Percentiles rank a stretch among this genome's conserved stretches.
Evolutionary conservation across 64 coral and sea anemone genomes (phyloP).

Genomic region (Porites lutea): DNA sequence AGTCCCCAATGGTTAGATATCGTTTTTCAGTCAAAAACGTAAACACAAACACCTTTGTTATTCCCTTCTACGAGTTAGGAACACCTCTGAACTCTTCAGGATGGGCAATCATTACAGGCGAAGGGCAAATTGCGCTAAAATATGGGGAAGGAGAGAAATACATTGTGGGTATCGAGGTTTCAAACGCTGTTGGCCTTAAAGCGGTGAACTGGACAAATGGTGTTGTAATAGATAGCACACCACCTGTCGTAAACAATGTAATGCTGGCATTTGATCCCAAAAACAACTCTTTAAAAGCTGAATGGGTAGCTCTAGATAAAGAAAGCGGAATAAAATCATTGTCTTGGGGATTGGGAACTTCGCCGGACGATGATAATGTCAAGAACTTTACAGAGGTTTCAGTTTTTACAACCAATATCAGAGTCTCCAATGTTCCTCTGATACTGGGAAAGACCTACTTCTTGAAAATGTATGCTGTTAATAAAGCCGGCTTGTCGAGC

Average conservation of each 20-base stretch:
- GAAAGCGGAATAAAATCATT: slow-evolving; percentile 75
- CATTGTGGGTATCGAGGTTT: slow-evolving; percentile 75
- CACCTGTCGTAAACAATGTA: slow-evolving; percentile 75
- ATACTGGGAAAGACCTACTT: slow-evolving; percentile 85
- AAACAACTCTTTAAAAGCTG: slow-evolving; percentile 55
- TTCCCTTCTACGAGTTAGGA: slow-evolving; percentile 79
- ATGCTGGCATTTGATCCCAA: slow-evolving; percentile 71
- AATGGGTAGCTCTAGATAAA: slow-evolving; percentile 74
- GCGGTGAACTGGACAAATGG: slow-evolving; percentile 82
- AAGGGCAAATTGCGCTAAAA: slow-evolving; percentile 53
- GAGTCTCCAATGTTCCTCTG: slow-evolving; percentile 52
- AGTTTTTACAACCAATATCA: neutral
- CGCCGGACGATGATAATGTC: slow-evolving; percentile 69
- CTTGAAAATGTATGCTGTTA: slow-evolving; percentile 63
- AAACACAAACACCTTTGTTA: slow-evolving; percentile 44
- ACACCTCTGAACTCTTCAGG: slow-evolving; percentile 57
- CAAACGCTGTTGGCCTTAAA: slow-evolving; percentile 77
- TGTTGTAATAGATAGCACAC: slow-evolving; percentile 82
- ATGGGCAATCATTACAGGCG: slow-evolving; percentile 72
- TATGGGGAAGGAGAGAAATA: slow-evolving; percentile 81
- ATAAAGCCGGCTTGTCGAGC: slow-evolving; percentile 80
- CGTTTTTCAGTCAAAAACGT: slow-evolving; percentile 84
- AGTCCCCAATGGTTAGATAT: slow-evolving; percentile 70
- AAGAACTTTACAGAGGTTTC: slow-evolving; percentile 53
- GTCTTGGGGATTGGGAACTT: slow-evolving; percentile 78